A percentile compares a stretch with the other conserved stretches of the same genome.
phyloP scores from a whole-genome alignment of 35 echinoderm and acorn worm genomes.

The Lytechinus variegatus region DNA sequence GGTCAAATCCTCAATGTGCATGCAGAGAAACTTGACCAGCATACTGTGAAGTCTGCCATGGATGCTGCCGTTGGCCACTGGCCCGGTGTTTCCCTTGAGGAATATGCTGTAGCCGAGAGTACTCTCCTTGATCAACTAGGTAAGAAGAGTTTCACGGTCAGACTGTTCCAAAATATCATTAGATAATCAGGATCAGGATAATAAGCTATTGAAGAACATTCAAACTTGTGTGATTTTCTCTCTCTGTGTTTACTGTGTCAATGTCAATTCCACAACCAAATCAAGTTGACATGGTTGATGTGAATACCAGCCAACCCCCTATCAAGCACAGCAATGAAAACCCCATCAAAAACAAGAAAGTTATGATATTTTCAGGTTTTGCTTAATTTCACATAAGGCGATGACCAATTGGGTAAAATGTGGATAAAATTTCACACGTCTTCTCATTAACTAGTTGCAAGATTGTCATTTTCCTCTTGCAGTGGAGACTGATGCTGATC shows the following conservation, averaged over 20 bases:
- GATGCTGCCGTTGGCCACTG: slow-evolving; percentile 9
- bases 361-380: background rate
- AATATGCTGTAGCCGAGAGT: slow-evolving; percentile 51
- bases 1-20: slow-evolving; percentile 47
- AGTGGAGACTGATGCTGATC: background rate
- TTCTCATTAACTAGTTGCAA: background rate
- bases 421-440: background rate
- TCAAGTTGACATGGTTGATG: no score
- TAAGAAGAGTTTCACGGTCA: background rate
- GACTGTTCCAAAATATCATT: background rate
- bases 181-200: no score
- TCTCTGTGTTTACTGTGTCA: no score
- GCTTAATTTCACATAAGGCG: background rate
- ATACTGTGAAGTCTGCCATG: background rate
- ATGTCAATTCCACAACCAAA: no score
- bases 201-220: no score
- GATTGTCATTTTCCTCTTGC: background rate
- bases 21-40: slow-evolving; percentile 41
- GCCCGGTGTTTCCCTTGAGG: background rate
- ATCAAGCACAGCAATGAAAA: no score
- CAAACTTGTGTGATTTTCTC: no score
- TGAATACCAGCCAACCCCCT: no score
- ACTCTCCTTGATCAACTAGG: background rate
- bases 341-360: no score
- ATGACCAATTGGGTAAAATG: background rate